These are phyloP conservation scores for Triplophysa tibetana DNA, from an alignment of 2,113 vertebrate genomes.

Conservation along the genomic window DNA sequence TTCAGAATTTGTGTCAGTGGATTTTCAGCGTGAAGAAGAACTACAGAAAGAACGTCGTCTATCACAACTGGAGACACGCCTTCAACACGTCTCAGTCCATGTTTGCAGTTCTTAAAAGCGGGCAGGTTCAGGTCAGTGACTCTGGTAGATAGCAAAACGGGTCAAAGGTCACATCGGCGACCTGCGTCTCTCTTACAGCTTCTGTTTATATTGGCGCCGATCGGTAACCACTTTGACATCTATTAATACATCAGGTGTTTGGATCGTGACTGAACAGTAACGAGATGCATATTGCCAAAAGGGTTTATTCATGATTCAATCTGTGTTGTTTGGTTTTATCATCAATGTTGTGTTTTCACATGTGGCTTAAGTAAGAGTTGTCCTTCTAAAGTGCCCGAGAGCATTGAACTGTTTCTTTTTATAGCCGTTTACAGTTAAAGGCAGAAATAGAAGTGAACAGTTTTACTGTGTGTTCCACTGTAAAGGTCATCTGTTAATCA, in stretches of 20 bases:
- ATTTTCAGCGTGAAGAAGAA: constrained; percentile 98
- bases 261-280: not conserved
- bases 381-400: not conserved
- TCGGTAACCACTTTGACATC: not conserved
- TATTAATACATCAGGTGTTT: not conserved
- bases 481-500: constrained; percentile 30
- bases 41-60: constrained; percentile 93
- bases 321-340: no score
- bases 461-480: constrained; percentile 2
- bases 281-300: not conserved
- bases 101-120: constrained; percentile 92
- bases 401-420: not conserved
- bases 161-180: not conserved
- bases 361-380: not conserved
- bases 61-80: constrained; percentile 98
- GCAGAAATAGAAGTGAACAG: not conserved
- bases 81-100: constrained; percentile 97
- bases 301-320: not conserved
- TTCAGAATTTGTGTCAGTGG: constrained; percentile 92
- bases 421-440: not conserved
- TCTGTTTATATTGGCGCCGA: not conserved
- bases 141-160: constrained; percentile 7
- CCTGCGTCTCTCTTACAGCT: not conserved
- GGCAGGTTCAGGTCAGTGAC: constrained; percentile 86
- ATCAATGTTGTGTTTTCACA: no score